phyloP scores from a whole-genome alignment of 2,888 invertebrate species.

The Drosophila colorata region DNA sequence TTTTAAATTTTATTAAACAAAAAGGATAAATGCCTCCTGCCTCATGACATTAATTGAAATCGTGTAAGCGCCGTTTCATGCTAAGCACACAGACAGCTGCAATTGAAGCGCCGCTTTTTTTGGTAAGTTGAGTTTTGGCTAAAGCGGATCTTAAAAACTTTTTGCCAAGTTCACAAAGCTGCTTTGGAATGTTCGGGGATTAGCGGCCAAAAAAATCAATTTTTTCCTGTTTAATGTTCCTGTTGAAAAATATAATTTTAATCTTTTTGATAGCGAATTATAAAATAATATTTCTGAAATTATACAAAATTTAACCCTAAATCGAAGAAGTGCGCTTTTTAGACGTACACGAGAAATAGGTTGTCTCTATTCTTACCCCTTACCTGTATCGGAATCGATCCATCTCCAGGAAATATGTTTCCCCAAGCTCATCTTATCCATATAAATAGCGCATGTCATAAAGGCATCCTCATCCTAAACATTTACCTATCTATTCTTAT shows the following conservation, averaged over 20 bases:
- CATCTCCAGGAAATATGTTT: background rate
- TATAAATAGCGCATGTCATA: background rate
- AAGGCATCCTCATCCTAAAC: background rate
- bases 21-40: conserved; percentile 33
- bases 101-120: background rate
- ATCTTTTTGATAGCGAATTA: no score
- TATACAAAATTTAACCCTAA: no score
- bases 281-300: no score
- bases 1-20: conserved; percentile 13
- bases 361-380: no score
- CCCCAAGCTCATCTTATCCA: conserved; percentile 1
- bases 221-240: conserved; percentile 3
- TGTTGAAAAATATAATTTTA: conserved; percentile 16
- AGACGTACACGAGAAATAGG: no score
- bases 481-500: conserved; percentile 23
- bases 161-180: conserved; percentile 39
- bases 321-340: no score
- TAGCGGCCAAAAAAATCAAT: conserved; percentile 20
- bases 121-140: conserved; percentile 36
- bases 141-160: conserved; percentile 19
- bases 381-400: no score
- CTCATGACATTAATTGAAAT: conserved; percentile 40
- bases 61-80: conserved; percentile 19
- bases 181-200: conserved; percentile 36
- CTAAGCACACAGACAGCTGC: conserved; percentile 2